Evolutionary conservation across 2,888 invertebrate species (phyloP), one percentile per base, ranked within the genome.

Genomic region (Andricus quercusramuli): DNA sequence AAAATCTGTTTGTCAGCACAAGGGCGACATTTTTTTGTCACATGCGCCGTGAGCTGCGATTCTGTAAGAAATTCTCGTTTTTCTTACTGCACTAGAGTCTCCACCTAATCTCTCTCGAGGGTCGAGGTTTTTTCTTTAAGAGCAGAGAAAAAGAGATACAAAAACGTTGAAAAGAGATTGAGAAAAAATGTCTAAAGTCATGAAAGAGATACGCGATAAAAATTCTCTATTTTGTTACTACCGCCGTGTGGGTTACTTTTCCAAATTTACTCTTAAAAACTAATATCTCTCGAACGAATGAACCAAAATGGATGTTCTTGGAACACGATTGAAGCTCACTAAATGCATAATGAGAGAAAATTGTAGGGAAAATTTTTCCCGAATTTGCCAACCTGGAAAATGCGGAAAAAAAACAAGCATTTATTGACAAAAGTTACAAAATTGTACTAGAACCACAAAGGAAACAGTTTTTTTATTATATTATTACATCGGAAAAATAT

Each of bases 91-190:
- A 37, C n/a, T 29, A 59, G 1, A 67, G 74, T 47, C 78, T 56
- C 77, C 37, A 80, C 70, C 79, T 80, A 80, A 80, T 80, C 80
- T 80, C 80, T 80, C 78, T 78, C 77, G 77, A 80, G 76, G 74
- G 44, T 79, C 65, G 68, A 65, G 65, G 68, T 76, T 78, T 77
- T 74, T 68, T 51, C 64, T 77, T 56, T 32, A 32, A 56, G 32
- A 74, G 56, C 74, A n/a, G 56, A 56, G 56, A 74, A 56, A 70
- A 51, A 29, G 20, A 74, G 51, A 56, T 74, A 74, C 74, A 74
- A 74, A 51, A 29, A n/a, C 56, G 29, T 15, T 32, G 56, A 56
- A 56, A 74, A 25, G 32, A 56, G 32, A 56, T 56, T 29, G 32
- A 74, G 32, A 74, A 70, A 51, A 74, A 74, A 74, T 74, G 15